These are phyloP conservation scores for Hyles lineata DNA, from an alignment of 2,888 invertebrate species.

Conservation along the genomic window DNA sequence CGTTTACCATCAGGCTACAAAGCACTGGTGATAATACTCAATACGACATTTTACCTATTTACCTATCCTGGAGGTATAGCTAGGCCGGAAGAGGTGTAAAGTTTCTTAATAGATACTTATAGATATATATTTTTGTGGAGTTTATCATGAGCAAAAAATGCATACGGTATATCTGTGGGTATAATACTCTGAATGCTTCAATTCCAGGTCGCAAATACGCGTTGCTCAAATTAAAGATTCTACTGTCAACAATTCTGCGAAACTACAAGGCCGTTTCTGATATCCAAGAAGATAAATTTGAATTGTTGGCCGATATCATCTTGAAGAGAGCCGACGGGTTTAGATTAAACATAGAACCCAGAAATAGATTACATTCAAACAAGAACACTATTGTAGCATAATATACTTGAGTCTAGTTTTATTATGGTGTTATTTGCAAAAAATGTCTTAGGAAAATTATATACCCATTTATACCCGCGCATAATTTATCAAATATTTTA, in stretches of 20 bases:
- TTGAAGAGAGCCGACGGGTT: constrained; percentile 90
- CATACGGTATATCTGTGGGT: too few relatives aligned
- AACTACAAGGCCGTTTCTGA: constrained; percentile 87
- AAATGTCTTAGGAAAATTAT: too few relatives aligned
- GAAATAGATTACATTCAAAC: constrained; percentile 68
- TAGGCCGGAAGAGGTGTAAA: too few relatives aligned
- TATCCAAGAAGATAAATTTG: constrained; percentile 87
- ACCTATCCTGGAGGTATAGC: too few relatives aligned
- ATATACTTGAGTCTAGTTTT: neutral
- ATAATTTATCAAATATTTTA: too few relatives aligned
- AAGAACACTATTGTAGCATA: constrained; percentile 35
- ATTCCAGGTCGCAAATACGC: constrained; percentile 89
- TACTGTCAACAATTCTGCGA: constrained; percentile 88
- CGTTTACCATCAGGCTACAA: too few relatives aligned
- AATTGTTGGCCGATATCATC: constrained; percentile 89
- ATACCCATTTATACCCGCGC: too few relatives aligned
- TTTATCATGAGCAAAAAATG: too few relatives aligned
- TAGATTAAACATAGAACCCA: constrained; percentile 87
- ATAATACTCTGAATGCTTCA: neutral
- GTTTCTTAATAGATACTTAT: too few relatives aligned
- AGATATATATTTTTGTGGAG: too few relatives aligned
- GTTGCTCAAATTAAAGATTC: constrained; percentile 89
- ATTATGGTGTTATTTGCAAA: neutral
- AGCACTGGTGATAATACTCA: too few relatives aligned
- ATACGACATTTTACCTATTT: neutral